Evolutionary conservation across 2,888 invertebrate species (phyloP), one percentile per base, ranked within the genome.

Genomic region (Graphium colonna): DNA sequence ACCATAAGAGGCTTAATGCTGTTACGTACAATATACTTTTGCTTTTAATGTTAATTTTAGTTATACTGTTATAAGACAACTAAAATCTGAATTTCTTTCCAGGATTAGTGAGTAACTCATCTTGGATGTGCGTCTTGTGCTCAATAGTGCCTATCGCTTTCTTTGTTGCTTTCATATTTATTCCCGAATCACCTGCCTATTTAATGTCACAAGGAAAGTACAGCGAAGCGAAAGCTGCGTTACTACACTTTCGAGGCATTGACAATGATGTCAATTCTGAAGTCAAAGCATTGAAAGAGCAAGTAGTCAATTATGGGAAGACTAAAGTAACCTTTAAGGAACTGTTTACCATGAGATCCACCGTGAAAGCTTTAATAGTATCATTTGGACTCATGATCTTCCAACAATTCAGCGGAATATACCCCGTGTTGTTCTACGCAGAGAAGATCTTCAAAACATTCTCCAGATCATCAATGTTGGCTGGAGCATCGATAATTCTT

Each of bases 161-260:
- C 64, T 90, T 90, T 67, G 61, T 87, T 0, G 85, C 82, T 0
- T 91, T 92, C 69, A 87, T 91, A n/a, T 91, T 92, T 57, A 87
- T 95, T 55, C 95, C 95, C 0, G 95, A 95, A 74, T 93, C 94
- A 0, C 95, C 95, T 0, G 87, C 92, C 2, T 92, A 92, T 70
- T 76, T 93, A 28, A 78, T 91, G 68, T 86, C 90, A 7, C 91
- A 91, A 63, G 90, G 90, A 3, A 89, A 91, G 62, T 75, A 73
- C 36, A 73, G 80, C 28, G 92, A 92, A 64, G 94, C 95, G 0
- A 84, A 91, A 57, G 81, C 88, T 17, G 90, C 94, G 0, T 68
- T 95, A 51, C 76, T 85, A 13, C 92, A 92, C 79, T 90, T 94
- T 58, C 78, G 94, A 65, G 93, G 94, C 13, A 80, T 90, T 2